Evolutionary conservation across 2,113 vertebrate genomes (phyloP), one percentile per base, ranked within the genome.

Genomic region (Protomyctophum bolini): DNA sequence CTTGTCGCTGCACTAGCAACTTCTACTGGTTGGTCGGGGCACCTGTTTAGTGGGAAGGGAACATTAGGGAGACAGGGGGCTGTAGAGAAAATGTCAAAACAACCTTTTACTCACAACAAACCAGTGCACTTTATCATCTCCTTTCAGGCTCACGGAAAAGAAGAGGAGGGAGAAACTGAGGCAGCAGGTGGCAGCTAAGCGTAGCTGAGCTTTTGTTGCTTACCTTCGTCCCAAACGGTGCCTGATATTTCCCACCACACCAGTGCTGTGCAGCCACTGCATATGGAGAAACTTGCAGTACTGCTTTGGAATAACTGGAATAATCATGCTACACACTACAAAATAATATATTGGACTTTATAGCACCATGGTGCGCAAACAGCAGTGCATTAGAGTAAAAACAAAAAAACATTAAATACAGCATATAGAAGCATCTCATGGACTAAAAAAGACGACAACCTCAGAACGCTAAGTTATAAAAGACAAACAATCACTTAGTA

Each of bases 61-160:
- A 41, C 3, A 41, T 41, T 41, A 41, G 33, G 33, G 33, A 41
- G 33, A 41, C 33, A 2, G 33, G 33, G 33, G 33, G 4, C 33
- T 41, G 33, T 3, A 4, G 33, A 41, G 33, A 6, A 41, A 41
- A 54, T n/a, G 21, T 6, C 1, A 54, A 54, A 10, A 54, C 9
- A 54, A 6, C 51, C 51, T 12, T 6, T 54, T 54, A 41, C 33
- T 10, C 15, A 58, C 9, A 41, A 8, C 21, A 29, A 28, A 10
- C 7, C 28, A 10, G 9, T 28, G 21, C 6, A 12, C 0, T 21
- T 28, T 52, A 12, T 41, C 21, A 28, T 2, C 41, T 29, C 45
- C 41, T 52, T 61, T 2, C 82, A 96, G 95, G 82, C 66, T 95
- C 82, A 91, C 94, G 80, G 94, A 96, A 89, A 95, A 95, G 88